phyloP scores from a whole-genome alignment of 2,113 vertebrate genomes.

The Syrrhaptes paradoxus region DNA sequence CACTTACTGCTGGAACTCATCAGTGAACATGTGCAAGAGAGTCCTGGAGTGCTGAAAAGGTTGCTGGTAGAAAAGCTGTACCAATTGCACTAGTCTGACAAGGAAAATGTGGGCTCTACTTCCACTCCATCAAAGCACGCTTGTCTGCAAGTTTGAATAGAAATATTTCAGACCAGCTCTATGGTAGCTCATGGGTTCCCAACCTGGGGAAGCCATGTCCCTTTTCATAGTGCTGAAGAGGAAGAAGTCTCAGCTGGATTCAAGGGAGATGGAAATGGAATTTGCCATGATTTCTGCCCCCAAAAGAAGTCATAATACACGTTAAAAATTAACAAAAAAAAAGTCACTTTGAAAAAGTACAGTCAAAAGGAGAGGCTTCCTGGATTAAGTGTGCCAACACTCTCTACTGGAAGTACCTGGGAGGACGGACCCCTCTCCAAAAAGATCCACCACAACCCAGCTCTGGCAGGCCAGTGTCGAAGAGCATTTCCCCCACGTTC shows the following conservation, averaged over 20 bases:
- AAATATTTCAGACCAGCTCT: neutral
- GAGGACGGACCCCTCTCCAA: neutral
- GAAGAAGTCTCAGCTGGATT: neutral
- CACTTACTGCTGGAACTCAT: neutral
- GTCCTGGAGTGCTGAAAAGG: neutral
- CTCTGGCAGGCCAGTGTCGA: neutral
- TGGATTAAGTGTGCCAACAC: neutral
- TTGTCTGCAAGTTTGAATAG: neutral
- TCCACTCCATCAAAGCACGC: neutral
- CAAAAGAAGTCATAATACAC: neutral
- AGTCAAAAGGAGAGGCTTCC: neutral
- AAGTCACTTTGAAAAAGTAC: neutral
- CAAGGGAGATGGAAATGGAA: neutral
- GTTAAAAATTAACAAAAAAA: neutral
- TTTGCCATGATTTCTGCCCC: neutral
- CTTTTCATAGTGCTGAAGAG: neutral
- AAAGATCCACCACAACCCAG: neutral
- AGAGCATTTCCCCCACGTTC: neutral
- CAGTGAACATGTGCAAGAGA: neutral
- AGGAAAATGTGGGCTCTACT: neutral
- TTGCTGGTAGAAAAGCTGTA: neutral
- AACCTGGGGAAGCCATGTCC: neutral
- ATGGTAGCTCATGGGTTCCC: neutral
- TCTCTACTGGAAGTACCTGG: neutral
- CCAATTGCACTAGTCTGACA: neutral